Evolutionary conservation across 2,888 invertebrate genomes (phyloP), one percentile per base, ranked within the genome.

Genomic region (Gibbula magus): DNA sequence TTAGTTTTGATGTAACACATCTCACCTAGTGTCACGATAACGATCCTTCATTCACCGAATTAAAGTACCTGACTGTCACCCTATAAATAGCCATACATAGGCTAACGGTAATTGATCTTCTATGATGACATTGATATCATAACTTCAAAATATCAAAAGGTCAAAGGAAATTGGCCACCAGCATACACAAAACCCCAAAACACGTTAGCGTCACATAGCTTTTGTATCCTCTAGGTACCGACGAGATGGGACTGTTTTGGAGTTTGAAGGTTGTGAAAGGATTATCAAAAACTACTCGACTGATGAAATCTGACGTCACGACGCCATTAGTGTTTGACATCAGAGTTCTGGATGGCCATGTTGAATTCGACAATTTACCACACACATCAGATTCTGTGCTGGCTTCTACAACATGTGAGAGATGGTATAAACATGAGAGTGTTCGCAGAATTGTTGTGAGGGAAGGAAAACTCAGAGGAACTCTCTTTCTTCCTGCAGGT

Each of bases 181-280:
- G n/a, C n/a, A n/a, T n/a, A n/a, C n/a, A n/a, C n/a, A n/a, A n/a
- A n/a, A n/a, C n/a, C n/a, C n/a, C n/a, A n/a, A n/a, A n/a, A n/a
- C n/a, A n/a, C n/a, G n/a, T n/a, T n/a, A n/a, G n/a, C n/a, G n/a
- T n/a, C n/a, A n/a, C n/a, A n/a, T n/a, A n/a, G n/a, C n/a, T n/a
- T n/a, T n/a, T n/a, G n/a, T n/a, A n/a, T n/a, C n/a, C 16, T 56
- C n/a, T 79, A 87, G 89, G 88, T 29, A 80, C 84, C 18, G 86
- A 89, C 22, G 84, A 85, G 8, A 87, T 88, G 88, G 90, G 89
- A 4, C 80, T 89, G 16, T 82, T 89, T 35, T 89, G 89, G 88
- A 86, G 86, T 76, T 51, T 88, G 79, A 80, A 77, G n/a, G 70
- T 79, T 16, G 81, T 78, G 3, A 75, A 78, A 18, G 85, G 82